Evolutionary conservation across 2,797 vertebrate genomes (phyloP).

Genomic region (Chelidonichthys spinosus): DNA sequence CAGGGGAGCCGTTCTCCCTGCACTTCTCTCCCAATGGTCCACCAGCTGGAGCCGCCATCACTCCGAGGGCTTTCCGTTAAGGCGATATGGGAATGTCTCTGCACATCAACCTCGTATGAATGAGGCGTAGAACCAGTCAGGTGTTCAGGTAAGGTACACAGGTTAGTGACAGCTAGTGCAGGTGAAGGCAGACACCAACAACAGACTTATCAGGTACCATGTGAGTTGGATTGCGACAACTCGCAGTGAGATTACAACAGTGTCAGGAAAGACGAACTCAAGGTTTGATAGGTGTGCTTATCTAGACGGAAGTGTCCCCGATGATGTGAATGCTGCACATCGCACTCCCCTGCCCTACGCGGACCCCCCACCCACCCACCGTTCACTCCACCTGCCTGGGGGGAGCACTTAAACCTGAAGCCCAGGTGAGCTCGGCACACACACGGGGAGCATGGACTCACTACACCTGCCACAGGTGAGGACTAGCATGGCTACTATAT

Average conservation of each 20-base stretch:
- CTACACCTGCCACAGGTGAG: conserved; percentile 70
- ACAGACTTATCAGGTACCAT: conserved; percentile 51
- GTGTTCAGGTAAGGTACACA: neutral
- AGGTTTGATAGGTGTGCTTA: conserved; percentile 72
- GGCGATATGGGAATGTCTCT: neutral
- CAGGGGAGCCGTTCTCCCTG: conserved; percentile 34
- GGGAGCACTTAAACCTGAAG: conserved; percentile 33
- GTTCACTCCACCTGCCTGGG: conserved; percentile 17
- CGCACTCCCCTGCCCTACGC: conserved; percentile 23
- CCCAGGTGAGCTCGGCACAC: conserved; percentile 51
- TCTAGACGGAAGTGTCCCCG: conserved; percentile 40
- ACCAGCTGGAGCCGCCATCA: conserved; percentile 35
- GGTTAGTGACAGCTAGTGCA: conserved; percentile 7
- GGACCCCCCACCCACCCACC: neutral
- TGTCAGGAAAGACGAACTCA: conserved; percentile 44
- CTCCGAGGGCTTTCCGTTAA: conserved; percentile 4
- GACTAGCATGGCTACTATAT: neutral
- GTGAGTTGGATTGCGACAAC: conserved; percentile 64
- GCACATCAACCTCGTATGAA: neutral
- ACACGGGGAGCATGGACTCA: conserved; percentile 57
- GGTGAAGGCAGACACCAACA: conserved; percentile 8
- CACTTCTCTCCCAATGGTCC: conserved; percentile 18
- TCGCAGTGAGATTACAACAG: conserved; percentile 33
- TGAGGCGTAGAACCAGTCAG: neutral
- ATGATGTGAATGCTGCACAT: conserved; percentile 57